Evolutionary conservation across 2,888 invertebrate species (phyloP), one percentile per base, ranked within the genome.

Genomic region (Drosophila percnosoma): DNA sequence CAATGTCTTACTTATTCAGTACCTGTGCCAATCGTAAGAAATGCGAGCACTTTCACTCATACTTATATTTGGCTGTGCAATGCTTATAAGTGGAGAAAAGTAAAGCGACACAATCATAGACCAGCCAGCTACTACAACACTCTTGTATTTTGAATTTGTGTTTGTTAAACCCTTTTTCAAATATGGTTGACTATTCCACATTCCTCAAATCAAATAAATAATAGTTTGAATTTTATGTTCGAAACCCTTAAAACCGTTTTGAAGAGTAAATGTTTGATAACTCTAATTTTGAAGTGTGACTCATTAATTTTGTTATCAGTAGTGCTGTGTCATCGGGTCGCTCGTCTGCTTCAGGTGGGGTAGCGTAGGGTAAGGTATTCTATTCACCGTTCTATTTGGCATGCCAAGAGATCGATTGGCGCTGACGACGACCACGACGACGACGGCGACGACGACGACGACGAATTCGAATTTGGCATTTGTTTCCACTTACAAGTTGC

Each of bases 351-450:
- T 76, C 36, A 68, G 36, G 36, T 65, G 33, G 15, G 45, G 15
- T 52, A 31, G 40, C 34, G 40, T 58, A 38, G 11, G 21, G 36
- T 65, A 42, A 29, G 21, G 21, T 58, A 29, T 18, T 27, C 33
- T 33, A 33, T 33, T 36, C 58, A 45, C 51, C 33, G 60, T 68
- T 54, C 42, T 62, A 29, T 55, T 53, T 57, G 60, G 34, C 67
- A 45, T 74, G 68, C 54, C 62, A 51, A 62, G 42, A n/a, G 73
- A 85, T 85, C 85, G 69, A 87, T 83, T 81, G 68, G 68, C 59
- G 45, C 64, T 59, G 72, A 75, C 70, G 68, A 69, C 3, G 10
- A n/a, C 55, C 27, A 1, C 11, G 21, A 15, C 11, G 2, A n/a
- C 38, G 55, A 4, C 24, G 24, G 24, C 24, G 31, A 31, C 51